Evolutionary conservation across 2,113 vertebrate genomes (phyloP).

Genomic region (Gambusia affinis): DNA sequence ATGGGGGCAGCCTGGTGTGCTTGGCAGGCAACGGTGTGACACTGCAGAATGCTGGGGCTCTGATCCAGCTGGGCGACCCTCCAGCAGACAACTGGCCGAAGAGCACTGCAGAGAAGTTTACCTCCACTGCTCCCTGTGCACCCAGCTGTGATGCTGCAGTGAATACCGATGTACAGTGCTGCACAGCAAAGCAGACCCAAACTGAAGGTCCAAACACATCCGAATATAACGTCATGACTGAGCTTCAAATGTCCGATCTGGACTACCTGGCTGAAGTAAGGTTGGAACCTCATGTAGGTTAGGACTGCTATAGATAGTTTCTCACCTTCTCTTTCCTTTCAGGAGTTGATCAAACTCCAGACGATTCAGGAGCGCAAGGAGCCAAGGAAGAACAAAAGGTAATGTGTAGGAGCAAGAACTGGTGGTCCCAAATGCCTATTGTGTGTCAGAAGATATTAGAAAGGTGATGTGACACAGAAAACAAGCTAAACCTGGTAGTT

Average conservation of each 20-base stretch:
- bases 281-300: background rate
- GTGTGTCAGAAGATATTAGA: no score
- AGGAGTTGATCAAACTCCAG: constrained; percentile 70
- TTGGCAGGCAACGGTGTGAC: background rate
- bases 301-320: background rate
- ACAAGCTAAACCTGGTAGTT: no score
- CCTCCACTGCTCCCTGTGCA: background rate
- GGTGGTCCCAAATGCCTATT: no score
- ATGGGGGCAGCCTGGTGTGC: constrained; percentile 19
- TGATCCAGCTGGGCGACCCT: background rate
- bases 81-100: background rate
- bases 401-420: background rate
- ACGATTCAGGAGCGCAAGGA: constrained; percentile 11
- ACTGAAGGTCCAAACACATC: constrained; percentile 41
- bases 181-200: constrained; percentile 41
- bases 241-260: constrained; percentile 72
- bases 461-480: no score
- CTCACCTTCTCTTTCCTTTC: constrained; percentile 5
- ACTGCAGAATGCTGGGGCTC: background rate
- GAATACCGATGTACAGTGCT: constrained; percentile 1
- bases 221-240: constrained; percentile 65
- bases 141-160: constrained; percentile 13
- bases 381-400: constrained; percentile 56
- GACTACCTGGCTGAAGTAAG: constrained; percentile 67
- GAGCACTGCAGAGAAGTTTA: background rate